Base-by-base conservation (phyloP, 2,797 vertebrate genomes). In the Pangasius mekongensis region DNA sequence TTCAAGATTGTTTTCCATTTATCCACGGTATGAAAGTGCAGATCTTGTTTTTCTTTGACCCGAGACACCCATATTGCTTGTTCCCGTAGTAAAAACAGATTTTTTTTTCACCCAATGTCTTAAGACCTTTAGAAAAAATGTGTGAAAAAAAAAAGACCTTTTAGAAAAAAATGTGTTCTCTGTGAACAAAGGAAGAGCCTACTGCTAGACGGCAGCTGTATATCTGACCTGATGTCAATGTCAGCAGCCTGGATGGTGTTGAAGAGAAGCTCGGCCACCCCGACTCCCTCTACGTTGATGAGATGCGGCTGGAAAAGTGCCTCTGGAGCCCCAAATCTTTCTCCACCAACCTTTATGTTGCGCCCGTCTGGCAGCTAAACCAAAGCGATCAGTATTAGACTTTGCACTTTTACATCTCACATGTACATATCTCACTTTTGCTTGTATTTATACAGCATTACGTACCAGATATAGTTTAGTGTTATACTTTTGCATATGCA, bases 191-290 rank as follows among this genome's bases (percentile, higher is more conserved):
- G 1, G 18, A 20, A 47, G 10, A 86, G 39, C 5, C 3, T 39
- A 69, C 33, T n/a, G 8, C 2, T 18, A 33, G 43, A 30, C 69
- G 67, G 5, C 66, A 36, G 58, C 16, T 0, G 8, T 43, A 66
- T 22, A 54, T 58, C 84, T 54, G 80, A 93, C 94, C 96, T 96
- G 86, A 95, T 94, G 91, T 97, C 97, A 1, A 97, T 97, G 93
- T 97, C 96, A 2, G 97, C 96, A 0, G 97, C 96, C 90, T 97
- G 96, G 93, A 97, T 97, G 93, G 96, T 96, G 94, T 96, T 97
- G 85, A 97, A 97, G 54, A 97, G 94, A 88, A 97, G 93, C 88
- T 97, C 97, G 0, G 97, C 96, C 69, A 97, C 95, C 0, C 96
- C 97, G 0, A 92, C 96, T 22, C 97, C 96, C 89, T 97, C 97